Evolutionary conservation across 2,797 vertebrate genomes (phyloP), one percentile per base, ranked within the genome.

Genomic region (Parotocinclus haroldoi): DNA sequence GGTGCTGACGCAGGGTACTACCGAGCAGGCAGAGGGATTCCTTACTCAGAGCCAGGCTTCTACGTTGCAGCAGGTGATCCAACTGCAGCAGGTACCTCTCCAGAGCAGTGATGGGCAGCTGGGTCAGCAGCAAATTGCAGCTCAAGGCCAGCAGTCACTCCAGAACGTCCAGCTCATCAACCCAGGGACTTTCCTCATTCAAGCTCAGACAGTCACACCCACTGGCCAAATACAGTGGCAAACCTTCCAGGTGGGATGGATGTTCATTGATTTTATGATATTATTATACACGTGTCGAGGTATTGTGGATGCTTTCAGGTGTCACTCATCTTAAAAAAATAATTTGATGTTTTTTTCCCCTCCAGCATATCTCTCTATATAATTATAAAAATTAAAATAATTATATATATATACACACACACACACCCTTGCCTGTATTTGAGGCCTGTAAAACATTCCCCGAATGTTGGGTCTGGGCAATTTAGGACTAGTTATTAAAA

Each of bases 161-260:
- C 97, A 98, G 77, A 98, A 98, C 63, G 92, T 99, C 76, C 97
- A 99, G 73, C 90, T 99, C 79, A 93, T 99, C 85, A 99, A 99
- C 84, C 96, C 97, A 17, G 97, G 97, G 85, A 92, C 96, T 73
- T 98, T 99, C 90, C 91, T 99, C 87, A 98, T 99, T 87, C 97
- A 98, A 89, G 96, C 97, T 74, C 97, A 98, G 88, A 99, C 96
- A 11, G 95, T 99, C 85, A 94, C 95, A 18, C 93, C 96, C 37
- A 95, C 96, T 49, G 97, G 97, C 79, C 96, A 99, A 89, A 98
- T 99, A 85, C 97, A 98, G 81, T 99, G 97, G 97, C 97, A 99
- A 83, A 99, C 97, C 45, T 99, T 99, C 89, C 97, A 99, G 74
- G 77, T 78, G 58, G 19, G 69, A 19, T 27, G 27, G 27, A 27